Base-by-base conservation (phyloP, 2,888 invertebrate genomes). In the Slavum lentiscoides region DNA sequence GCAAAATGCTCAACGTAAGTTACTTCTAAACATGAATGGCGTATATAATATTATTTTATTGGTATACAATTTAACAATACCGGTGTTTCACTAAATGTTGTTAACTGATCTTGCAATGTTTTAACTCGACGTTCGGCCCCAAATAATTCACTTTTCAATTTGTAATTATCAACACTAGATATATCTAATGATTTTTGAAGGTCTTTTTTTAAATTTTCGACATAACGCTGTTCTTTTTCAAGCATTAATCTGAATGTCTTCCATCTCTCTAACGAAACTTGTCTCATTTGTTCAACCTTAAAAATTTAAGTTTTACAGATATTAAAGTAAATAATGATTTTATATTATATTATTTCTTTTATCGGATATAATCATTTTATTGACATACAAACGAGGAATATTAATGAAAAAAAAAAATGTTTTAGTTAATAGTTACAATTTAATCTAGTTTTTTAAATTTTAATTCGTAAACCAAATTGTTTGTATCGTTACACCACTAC, bases 211-310 rank as follows among this genome's bases (percentile, higher is more conserved):
- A 95, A 88, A 84, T 92, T 90, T 84, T 94, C 92, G 84, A 94
- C 91, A 87, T 94, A 93, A 85, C 92, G 90, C 86, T 92, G 92
- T 85, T 95, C 95, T 85, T 94, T 91, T 85, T 95, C 95, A 84
- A 96, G 88, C 97, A 97, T 97, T 85, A 95, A 89, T 84, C 92
- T 91, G 83, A 96, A 91, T 23, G 96, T 95, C 86, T 93, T 91
- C 81, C 93, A 92, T 85, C 94, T 92, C 84, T 94, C 92, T 82
- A 91, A 90, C 86, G 94, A 94, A 86, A 96, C 88, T 87, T 95
- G 94, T 62, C 92, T 90, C 85, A 93, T 93, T 86, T 94, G 94
- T 85, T 94, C 94, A 84, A 92, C 90, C 96, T 96, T 88, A 30
- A 89, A 88, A 83, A 74, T 82, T 66, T 37, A 81, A 64, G 39